Base-by-base conservation (phyloP, 2,113 vertebrate species). In the Hepsetus odoe region DNA sequence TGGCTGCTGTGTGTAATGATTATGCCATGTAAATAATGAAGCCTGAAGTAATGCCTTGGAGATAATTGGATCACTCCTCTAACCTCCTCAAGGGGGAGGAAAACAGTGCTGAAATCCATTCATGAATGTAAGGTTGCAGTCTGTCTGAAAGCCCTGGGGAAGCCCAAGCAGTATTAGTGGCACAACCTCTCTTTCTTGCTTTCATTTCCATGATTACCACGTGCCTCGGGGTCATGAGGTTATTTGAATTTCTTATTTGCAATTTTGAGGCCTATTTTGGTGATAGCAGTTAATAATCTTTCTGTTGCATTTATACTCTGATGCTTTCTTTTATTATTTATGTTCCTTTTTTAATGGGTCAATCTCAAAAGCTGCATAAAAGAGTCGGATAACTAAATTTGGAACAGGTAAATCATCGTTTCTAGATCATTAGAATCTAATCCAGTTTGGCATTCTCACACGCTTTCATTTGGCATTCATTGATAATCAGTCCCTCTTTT, bases 21-120 rank as follows among this genome's bases (percentile, higher is more conserved):
- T 81, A 76, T 82, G 68, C 72, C 40, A 49, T 67, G 69, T 79
- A 72, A 81, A 82, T 67, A 84, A 79, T 72, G 76, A 75, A 38
- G 70, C 24, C 75, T 72, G 61, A 62, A 49, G 30, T 62, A 85
- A 79, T 80, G 73, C 65, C 59, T 76, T 58, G 73, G 68, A 80
- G 83, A 73, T 77, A 85, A 85, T 82, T 82, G 62, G 64, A 85
- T 85, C 46, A 77, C 55, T 82, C 71, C 72, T 76, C 61, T 67
- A 49, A 53, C 33, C 42, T 69, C 61, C 72, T 76, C 40, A 12
- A 22, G 75, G 65, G 62, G 65, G 71, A 79, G 13, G 59, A 38
- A 51, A 82, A 69, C 61, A 67, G 72, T 76, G 67, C 69, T 72
- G 51, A 84, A 51, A 79, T 84, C 76, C 76, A 68, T 32, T 55